Base-by-base conservation (phyloP, 2,113 vertebrate genomes). In the Silurus meridionalis region DNA sequence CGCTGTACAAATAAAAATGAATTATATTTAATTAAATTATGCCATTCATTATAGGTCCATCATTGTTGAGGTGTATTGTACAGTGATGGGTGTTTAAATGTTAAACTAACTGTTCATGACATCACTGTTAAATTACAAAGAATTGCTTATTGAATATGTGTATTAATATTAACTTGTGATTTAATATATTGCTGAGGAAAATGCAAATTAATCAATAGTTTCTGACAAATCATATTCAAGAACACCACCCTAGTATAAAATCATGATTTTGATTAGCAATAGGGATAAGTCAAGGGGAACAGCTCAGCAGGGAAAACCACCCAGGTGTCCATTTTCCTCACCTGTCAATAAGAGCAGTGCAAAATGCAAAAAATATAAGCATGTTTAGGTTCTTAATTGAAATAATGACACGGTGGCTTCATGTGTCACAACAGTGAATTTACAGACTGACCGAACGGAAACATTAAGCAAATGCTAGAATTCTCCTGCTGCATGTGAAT, bases 361-460 rank as follows among this genome's bases (percentile, higher is more conserved):
- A 55, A 55, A 15, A 58, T 55, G 7, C 50, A 23, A 13, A 78
- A 55, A 4, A 6, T 17, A 57, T 57, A 53, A 28, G 13, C 25
- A 1, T 58, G 15, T 57, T 10, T n/a, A 75, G 46, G 48, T n/a
- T 48, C 55, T 57, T 15, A 57, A 17, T 25, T 5, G 14, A 0
- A 78, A 55, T 78, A 57, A 55, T 14, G 13, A 15, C 23, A 25
- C 25, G 6, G 23, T 78, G 21, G 52, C n/a, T 55, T 57, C n/a
- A 78, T 28, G 53, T 3, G 46, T 19, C 3, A 5, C 1, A 50
- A 78, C 15, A 84, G 91, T 87, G 91, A 89, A 91, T 92, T 93
- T 85, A 92, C 91, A 92, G 89, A 93, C 88, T 89, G 90, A 88
- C 19, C 58, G 60, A 37, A 58, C 4, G 25, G 46, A 21, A 67